These are phyloP conservation scores for Apistogramma diplotaenia DNA, from an alignment of 2,113 vertebrate species.

Conservation along the genomic window DNA sequence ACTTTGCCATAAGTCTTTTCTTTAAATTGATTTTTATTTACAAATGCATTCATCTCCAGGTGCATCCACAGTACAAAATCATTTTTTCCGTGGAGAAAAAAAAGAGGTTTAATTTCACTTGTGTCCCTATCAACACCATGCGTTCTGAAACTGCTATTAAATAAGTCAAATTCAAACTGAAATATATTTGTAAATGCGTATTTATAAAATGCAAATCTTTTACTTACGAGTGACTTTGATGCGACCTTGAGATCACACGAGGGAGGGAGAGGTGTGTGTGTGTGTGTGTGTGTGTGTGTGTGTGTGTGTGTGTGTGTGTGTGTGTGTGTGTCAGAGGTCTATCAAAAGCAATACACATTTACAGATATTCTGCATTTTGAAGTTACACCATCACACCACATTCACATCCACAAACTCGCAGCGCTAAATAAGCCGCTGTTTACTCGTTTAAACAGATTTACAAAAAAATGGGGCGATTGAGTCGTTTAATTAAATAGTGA, in stretches of 20 bases:
- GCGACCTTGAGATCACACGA: neutral
- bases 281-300: too few relatives aligned
- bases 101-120: neutral
- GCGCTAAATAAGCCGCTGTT: neutral
- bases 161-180: neutral
- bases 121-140: neutral
- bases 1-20: neutral
- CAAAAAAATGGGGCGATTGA: neutral
- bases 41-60: neutral
- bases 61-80: slow-evolving; percentile 14
- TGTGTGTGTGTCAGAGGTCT: too few relatives aligned
- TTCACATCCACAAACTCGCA: neutral
- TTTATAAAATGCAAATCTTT: neutral
- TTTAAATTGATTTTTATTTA: slow-evolving; percentile 38
- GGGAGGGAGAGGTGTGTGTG: too few relatives aligned
- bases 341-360: neutral
- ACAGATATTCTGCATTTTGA: neutral
- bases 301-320: too few relatives aligned
- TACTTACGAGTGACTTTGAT: neutral
- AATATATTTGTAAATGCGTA: neutral
- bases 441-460: neutral
- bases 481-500: slow-evolving; percentile 16
- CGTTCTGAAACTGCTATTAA: neutral
- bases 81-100: neutral
- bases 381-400: neutral